Evolutionary conservation across 2,888 invertebrate genomes (phyloP), one percentile per base, ranked within the genome.

Genomic region (Ophioninae sp.): DNA sequence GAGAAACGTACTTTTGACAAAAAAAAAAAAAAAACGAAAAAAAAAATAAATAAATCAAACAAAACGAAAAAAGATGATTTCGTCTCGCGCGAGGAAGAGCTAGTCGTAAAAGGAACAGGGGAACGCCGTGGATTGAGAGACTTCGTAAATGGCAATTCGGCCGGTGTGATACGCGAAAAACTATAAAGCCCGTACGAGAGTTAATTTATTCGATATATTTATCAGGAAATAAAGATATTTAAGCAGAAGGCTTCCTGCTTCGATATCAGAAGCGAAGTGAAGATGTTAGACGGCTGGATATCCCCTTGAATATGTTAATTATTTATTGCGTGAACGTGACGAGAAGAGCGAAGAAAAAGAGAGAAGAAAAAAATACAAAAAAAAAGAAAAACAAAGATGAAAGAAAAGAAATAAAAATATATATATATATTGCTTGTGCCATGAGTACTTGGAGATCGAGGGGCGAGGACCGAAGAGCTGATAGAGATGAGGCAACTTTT

Each of bases 1-100:
- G 30, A 59, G 39, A 70, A 70, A 64, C 50, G 13, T 50, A 13
- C 41, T 74, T 44, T 57, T 76, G 10, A 37, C 69, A 30, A 70
- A 39, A 75, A 74, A 69, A n/a, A 44, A 30, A 30, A 30, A 30
- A 30, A 30, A 30, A 30, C 30, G 30, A 30, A 10, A 44, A 44
- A 44, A 44, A 44, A 10, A 44, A 44, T 69, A 69, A n/a, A 44
- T 2, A 30, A 30, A 30, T 3, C 1, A 30, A 30, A 30, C 3
- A 30, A 30, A 30, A 30, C 21, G 65, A 50, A 1, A 8, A 10
- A 44, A 44, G 13, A 44, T 13, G 13, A 44, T 13, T 17, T 50
- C 17, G 50, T 17, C 50, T 50, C 50, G 13, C 6, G 17, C 6
- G 50, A 17, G 13, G 50, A 50, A 62, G 23, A 23, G 59, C 59